phyloP scores from a whole-genome alignment of 1,140 invertebrate species.

The Polypedilum vanderplanki region DNA sequence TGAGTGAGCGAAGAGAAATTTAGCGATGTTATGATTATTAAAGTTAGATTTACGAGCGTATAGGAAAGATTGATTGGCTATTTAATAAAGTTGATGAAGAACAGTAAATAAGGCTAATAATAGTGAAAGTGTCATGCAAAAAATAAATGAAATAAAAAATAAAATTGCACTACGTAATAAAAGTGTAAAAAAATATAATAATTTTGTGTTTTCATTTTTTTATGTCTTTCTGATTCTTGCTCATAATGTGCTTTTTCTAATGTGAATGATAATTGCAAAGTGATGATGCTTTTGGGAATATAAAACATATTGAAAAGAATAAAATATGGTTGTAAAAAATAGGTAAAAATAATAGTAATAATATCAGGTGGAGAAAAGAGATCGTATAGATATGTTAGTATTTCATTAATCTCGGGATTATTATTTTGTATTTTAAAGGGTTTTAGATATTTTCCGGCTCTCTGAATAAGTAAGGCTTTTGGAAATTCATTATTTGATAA shows the following conservation, averaged over 20 bases:
- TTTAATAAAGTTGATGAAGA: background rate
- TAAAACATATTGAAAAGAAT: background rate
- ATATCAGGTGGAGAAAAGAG: background rate
- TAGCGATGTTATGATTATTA: background rate
- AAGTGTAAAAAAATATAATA: background rate
- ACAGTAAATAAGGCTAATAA: background rate
- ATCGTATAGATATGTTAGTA: background rate
- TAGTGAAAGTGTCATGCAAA: conserved; percentile 4
- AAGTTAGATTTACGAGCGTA: conserved; percentile 4
- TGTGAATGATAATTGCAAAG: too few species aligned
- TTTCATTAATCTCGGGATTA: background rate
- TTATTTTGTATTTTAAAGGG: too few species aligned
- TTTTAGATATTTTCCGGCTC: background rate
- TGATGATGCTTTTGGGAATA: background rate
- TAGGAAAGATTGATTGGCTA: background rate
- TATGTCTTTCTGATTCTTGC: background rate
- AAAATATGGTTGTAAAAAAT: background rate
- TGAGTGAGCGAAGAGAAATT: too few species aligned
- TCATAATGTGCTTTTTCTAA: background rate
- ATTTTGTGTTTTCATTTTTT: background rate
- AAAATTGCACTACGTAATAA: conserved; percentile 4
- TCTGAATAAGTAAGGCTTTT: background rate
- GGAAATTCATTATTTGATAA: background rate
- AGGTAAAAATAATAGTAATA: background rate
- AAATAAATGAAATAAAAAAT: conserved; percentile 2